These are phyloP conservation scores for Scarus forsteni DNA, from an alignment of 2,797 vertebrate species.

Conservation along the genomic window DNA sequence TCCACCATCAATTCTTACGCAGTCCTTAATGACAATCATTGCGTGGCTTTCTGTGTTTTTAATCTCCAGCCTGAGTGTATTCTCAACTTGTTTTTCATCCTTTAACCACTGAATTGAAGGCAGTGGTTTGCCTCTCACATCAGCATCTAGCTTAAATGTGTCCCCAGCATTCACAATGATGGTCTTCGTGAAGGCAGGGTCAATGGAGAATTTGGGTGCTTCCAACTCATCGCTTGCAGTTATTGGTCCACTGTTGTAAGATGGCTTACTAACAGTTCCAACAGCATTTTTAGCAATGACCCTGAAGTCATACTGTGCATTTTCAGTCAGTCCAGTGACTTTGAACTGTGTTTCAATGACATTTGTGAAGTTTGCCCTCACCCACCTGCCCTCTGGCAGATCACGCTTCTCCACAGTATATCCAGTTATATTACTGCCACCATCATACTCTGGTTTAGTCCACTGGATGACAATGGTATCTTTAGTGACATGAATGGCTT, in stretches of 20 bases:
- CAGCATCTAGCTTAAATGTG: slow-evolving; percentile 95
- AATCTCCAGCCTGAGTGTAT: slow-evolving; percentile 91
- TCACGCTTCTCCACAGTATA: slow-evolving; percentile 98
- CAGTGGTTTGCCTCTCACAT: slow-evolving; percentile 93
- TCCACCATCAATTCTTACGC: slow-evolving; percentile 92
- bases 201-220: slow-evolving; percentile 95
- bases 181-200: slow-evolving; percentile 94
- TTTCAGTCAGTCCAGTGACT: slow-evolving; percentile 94
- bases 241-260: slow-evolving; percentile 97
- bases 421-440: slow-evolving; percentile 96
- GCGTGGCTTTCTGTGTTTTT: slow-evolving; percentile 94
- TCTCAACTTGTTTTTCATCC: slow-evolving; percentile 92
- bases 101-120: slow-evolving; percentile 96
- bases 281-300: slow-evolving; percentile 98
- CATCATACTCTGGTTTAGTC: slow-evolving; percentile 98
- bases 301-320: slow-evolving; percentile 97
- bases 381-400: slow-evolving; percentile 97
- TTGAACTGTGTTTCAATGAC: slow-evolving; percentile 96
- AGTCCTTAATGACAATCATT: slow-evolving; percentile 93
- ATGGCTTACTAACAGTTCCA: slow-evolving; percentile 94
- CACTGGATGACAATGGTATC: slow-evolving; percentile 93
- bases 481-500: slow-evolving; percentile 93
- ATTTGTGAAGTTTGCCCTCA: slow-evolving; percentile 97
- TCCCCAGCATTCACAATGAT: slow-evolving; percentile 94
- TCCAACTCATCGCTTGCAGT: slow-evolving; percentile 94